Base-by-base conservation (phyloP, 30 jellyfish, hydroid and myxozoan species). In the Pelagia noctiluca region DNA sequence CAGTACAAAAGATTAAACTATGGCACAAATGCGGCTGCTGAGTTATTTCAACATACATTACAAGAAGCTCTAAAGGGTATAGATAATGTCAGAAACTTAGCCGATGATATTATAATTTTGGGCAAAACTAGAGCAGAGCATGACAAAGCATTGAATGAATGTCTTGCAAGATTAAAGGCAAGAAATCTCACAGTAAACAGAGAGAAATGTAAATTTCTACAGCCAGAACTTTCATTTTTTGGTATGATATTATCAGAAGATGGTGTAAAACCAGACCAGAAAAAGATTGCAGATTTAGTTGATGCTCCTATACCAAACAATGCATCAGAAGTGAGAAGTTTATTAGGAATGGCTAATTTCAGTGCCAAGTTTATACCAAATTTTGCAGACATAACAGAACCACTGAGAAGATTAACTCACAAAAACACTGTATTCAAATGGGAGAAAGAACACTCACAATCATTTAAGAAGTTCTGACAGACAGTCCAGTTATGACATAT, bases 181-280 rank as follows among this genome's bases (percentile, higher is more conserved):
- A 63, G 50, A n/a, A 76, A 76, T 13, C 18, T 65, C 12, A 78
- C 72, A 60, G 22, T 60, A 8, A 60, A 60, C 72, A 60, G 23
- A n/a, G 72, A 60, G 5, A 60, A 60, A 60, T 60, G 72, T 60
- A n/a, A 60, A 8, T 60, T 60, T 60, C 23, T 60, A n/a, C 8
- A 60, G 21, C 8, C 72, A 60, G 72, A 60, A 60, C 8, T 60
- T 60, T 8, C 8, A 4, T 60, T 60, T 26, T 78, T 7, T 42
- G 90, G 90, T 28, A 21, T 63, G 30, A 16, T 11, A 3, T 78
- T 78, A 0, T 22, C 63, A 5, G 18, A 22, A 22, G 90, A 78
- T 16, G 92, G 92, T 30, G 78, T 81, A 52, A 68, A 70, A 68
- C 90, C 92, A 8, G 78, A 82, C 47, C 90, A 26, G 1, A 65